These are phyloP conservation scores for Chaunax sp. DNA, from an alignment of 2,797 vertebrate species.

Conservation along the genomic window DNA sequence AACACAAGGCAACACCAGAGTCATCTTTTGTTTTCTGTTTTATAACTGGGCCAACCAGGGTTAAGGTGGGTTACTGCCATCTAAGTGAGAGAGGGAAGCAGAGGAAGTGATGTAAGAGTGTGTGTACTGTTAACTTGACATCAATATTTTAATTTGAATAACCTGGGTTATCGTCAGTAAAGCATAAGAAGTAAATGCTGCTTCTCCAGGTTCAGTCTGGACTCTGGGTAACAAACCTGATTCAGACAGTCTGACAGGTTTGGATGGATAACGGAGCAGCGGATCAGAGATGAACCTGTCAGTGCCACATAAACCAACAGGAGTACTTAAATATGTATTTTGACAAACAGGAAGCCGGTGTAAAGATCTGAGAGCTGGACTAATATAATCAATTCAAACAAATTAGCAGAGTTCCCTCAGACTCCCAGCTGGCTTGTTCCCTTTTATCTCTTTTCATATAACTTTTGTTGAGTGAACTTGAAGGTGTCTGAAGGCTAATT, in stretches of 20 bases:
- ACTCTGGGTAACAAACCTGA: background rate
- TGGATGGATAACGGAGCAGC: background rate
- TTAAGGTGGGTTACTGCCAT: no score
- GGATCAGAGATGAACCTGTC: background rate
- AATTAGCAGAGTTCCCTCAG: background rate
- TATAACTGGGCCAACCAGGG: no score
- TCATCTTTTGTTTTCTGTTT: no score
- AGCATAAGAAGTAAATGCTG: background rate
- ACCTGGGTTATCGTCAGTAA: no score
- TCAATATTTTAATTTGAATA: no score
- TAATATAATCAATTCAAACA: background rate
- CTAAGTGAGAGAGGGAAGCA: no score
- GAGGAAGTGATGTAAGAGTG: no score
- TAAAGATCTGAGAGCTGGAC: background rate
- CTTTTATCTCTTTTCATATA: background rate
- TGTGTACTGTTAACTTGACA: no score
- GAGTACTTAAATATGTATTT: background rate
- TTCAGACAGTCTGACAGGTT: background rate
- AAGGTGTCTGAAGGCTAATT: conserved; percentile 58
- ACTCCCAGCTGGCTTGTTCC: background rate
- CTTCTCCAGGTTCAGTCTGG: background rate
- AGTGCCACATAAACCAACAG: background rate
- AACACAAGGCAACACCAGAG: no score
- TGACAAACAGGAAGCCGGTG: background rate
- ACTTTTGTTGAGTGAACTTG: conserved; percentile 28